These are phyloP conservation scores for Porphyrio hochstetteri DNA, from an alignment of 2,113 vertebrate species.

Conservation along the genomic window DNA sequence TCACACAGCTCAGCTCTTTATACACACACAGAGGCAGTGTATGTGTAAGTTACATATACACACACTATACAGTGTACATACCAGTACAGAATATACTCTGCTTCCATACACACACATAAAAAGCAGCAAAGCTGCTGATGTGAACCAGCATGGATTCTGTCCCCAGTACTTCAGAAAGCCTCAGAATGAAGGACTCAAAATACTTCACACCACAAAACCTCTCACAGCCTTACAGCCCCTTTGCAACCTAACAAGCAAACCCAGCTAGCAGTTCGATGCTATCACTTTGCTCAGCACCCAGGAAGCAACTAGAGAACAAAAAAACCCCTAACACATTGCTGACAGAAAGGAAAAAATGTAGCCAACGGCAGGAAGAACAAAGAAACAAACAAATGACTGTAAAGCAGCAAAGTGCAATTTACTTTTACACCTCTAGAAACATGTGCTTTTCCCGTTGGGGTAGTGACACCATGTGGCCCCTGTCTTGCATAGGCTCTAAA, in stretches of 20 bases:
- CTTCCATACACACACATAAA: no score
- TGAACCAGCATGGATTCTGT: neutral
- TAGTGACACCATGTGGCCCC: conserved; percentile 42
- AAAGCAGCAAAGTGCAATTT: neutral
- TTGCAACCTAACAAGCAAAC: neutral
- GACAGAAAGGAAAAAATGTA: neutral
- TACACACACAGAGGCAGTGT: neutral
- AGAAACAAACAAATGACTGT: neutral
- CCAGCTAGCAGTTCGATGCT: neutral
- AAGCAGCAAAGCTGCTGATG: neutral
- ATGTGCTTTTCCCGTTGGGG: neutral
- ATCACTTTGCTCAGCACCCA: neutral
- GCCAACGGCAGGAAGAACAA: neutral
- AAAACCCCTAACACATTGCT: neutral
- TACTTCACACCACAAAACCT: neutral
- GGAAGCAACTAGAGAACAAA: neutral
- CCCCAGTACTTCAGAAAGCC: neutral
- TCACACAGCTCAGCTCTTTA: neutral
- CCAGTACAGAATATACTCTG: no score
- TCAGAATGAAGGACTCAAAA: neutral
- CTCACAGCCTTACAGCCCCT: neutral
- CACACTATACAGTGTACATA: no score
- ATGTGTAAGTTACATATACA: no score
- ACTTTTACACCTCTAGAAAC: neutral
- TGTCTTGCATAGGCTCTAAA: neutral